These are phyloP conservation scores for Zaprionus davidi DNA, from an alignment of 1,140 invertebrate genomes.

Conservation along the genomic window DNA sequence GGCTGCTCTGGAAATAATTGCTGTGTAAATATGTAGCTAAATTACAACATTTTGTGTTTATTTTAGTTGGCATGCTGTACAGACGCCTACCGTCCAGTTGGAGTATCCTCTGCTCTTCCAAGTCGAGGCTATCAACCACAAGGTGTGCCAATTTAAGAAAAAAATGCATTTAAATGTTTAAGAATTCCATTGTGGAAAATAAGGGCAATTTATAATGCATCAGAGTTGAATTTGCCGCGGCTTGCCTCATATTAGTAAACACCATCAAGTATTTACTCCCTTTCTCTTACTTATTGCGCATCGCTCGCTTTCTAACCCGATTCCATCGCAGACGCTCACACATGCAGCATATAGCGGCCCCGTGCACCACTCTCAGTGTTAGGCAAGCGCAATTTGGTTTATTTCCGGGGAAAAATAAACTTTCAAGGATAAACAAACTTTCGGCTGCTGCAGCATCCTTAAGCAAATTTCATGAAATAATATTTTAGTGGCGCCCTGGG, in stretches of 20 bases:
- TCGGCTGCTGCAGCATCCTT: slow-evolving; percentile 73
- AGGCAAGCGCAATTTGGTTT: slow-evolving; percentile 77
- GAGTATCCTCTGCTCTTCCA: slow-evolving; percentile 36
- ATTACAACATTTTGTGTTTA: slow-evolving; percentile 77
- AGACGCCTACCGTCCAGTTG: slow-evolving; percentile 27
- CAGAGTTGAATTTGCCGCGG: slow-evolving; percentile 27
- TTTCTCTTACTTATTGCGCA: neutral
- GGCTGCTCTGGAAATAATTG: slow-evolving; percentile 73
- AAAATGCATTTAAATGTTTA: slow-evolving; percentile 8
- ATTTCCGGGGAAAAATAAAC: slow-evolving; percentile 82
- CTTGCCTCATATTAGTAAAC: slow-evolving; percentile 26
- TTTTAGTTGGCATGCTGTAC: slow-evolving; percentile 64
- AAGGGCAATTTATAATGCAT: slow-evolving; percentile 23
- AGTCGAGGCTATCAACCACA: slow-evolving; percentile 47
- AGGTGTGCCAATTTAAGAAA: neutral
- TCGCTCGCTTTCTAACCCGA: neutral
- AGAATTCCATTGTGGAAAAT: neutral
- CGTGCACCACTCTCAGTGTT: slow-evolving; percentile 17
- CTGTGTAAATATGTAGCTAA: slow-evolving; percentile 74
- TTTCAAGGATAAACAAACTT: slow-evolving; percentile 82
- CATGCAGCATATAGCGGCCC: slow-evolving; percentile 26
- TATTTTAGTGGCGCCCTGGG: slow-evolving; percentile 79
- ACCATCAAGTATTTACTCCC: slow-evolving; percentile 29
- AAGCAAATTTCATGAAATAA: slow-evolving; percentile 82
- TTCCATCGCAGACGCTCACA: neutral